Evolutionary conservation across 1,140 invertebrate species (phyloP).

Genomic region (Drosophila nigromelanica): DNA sequence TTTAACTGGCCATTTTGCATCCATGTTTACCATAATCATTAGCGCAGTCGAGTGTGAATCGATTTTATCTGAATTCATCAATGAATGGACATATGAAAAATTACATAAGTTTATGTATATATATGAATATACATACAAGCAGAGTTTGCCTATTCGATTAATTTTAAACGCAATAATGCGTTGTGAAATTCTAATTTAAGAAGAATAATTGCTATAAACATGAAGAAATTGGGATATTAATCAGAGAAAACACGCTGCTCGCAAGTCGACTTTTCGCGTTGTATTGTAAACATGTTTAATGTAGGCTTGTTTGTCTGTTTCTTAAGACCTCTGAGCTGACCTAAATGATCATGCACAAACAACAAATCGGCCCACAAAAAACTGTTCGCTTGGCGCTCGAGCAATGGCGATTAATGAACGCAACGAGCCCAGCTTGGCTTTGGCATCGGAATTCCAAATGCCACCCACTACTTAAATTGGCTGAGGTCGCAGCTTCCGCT

Average conservation of each 20-base stretch:
- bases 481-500: conserved; percentile 33
- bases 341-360: neutral
- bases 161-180: too few relatives aligned
- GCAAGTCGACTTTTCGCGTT: neutral
- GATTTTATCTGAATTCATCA: conserved; percentile 1
- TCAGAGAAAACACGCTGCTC: too few relatives aligned
- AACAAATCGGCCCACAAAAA: neutral
- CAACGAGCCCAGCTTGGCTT: neutral
- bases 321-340: neutral
- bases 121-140: neutral
- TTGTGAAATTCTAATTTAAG: too few relatives aligned
- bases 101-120: neutral
- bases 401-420: conserved; percentile 19
- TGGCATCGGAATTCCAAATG: conserved; percentile 11
- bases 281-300: neutral
- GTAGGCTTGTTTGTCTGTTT: neutral
- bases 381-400: neutral
- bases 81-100: neutral
- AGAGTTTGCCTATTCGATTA: too few relatives aligned
- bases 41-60: conserved; percentile 17
- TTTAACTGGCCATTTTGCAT: neutral
- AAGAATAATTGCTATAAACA: too few relatives aligned
- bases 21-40: neutral
- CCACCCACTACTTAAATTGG: conserved; percentile 26
- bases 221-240: too few relatives aligned